A percentile compares a stretch with the other conserved stretches of the same genome.
Evolutionary conservation across 2,113 vertebrate genomes (phyloP).

Genomic region (Anarrhichthys ocellatus): DNA sequence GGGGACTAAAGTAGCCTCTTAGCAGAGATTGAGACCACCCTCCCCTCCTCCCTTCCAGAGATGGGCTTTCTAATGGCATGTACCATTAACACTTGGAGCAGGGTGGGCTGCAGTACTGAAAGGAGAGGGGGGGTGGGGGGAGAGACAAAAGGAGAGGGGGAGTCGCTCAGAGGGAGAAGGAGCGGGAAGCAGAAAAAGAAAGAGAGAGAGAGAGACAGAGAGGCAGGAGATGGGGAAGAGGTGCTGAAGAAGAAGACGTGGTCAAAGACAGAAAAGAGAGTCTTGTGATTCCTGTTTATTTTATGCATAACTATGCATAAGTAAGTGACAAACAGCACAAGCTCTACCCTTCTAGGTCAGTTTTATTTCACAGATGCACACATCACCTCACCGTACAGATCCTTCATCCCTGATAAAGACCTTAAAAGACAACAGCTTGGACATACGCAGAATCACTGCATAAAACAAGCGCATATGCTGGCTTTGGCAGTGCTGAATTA

Average conservation of each 20-base stretch:
- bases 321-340: neutral
- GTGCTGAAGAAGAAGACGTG: slow-evolving; percentile 30
- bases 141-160: slow-evolving; percentile 45
- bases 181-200: neutral
- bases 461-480: slow-evolving; percentile 43
- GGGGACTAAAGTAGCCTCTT: slow-evolving; percentile 83
- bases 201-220: neutral
- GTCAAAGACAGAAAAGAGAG: slow-evolving; percentile 34
- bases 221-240: slow-evolving; percentile 6
- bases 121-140: slow-evolving; percentile 36
- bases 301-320: neutral
- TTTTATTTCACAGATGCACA: slow-evolving; percentile 17
- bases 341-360: neutral
- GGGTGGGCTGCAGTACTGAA: slow-evolving; percentile 84
- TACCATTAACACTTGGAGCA: slow-evolving; percentile 87
- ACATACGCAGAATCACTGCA: slow-evolving; percentile 9
- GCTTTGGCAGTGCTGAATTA: slow-evolving; percentile 46
- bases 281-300: neutral
- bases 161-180: slow-evolving; percentile 50
- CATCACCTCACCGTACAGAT: slow-evolving; percentile 24
- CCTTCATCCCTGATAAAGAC: slow-evolving; percentile 18
- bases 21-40: slow-evolving; percentile 84
- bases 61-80: slow-evolving; percentile 87
- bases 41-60: slow-evolving; percentile 81
- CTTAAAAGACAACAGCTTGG: slow-evolving; percentile 16